Base-by-base conservation (phyloP, 1,140 invertebrate species). In the Drosophila persimilis region DNA sequence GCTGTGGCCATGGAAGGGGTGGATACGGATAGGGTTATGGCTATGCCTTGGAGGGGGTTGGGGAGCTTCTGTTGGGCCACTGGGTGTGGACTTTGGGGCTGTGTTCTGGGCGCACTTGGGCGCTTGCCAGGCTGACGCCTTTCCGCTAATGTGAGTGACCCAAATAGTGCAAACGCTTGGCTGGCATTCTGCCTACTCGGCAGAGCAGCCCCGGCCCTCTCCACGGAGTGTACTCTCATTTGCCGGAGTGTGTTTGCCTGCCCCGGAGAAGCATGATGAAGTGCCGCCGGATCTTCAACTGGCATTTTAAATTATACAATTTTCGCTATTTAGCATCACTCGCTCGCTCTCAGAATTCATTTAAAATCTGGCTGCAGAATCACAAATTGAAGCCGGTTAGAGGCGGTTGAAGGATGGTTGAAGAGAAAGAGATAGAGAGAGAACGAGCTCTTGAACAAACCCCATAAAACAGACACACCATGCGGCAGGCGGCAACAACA, bases 251-350 rank as follows among this genome's bases (percentile, higher is more conserved):
- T 86, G 78, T 81, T 77, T 77, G 74, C 54, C 58, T 39, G 56
- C 73, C 35, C 35, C 35, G 11, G 35, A 11, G 31, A 9, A 8
- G 56, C 72, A 61, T 64, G 58, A 47, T 85, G 61, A 86, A 88
- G 78, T 75, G 70, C 52, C 58, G 24, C 15, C 15, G 45, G 15
- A 61, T 60, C 81, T 77, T 57, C 67, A 75, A 63, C 65, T 57
- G 59, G 41, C 74, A 63, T 75, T 88, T 70, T 86, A 81, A 86
- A 86, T 86, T 81, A 88, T 86, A 58, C 62, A 81, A 88, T 88
- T 75, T 66, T 62, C 71, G 74, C 81, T 88, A 86, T 77, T 86
- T 86, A 88, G 66, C 81, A 75, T 76, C 78, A 75, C 43, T 39
- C 1, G 35, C 35, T 13, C 1, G 35, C 35, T 13, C 35, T 13